phyloP scores from a whole-genome alignment of 2,888 invertebrate genomes.

The Apodemia duryi region DNA sequence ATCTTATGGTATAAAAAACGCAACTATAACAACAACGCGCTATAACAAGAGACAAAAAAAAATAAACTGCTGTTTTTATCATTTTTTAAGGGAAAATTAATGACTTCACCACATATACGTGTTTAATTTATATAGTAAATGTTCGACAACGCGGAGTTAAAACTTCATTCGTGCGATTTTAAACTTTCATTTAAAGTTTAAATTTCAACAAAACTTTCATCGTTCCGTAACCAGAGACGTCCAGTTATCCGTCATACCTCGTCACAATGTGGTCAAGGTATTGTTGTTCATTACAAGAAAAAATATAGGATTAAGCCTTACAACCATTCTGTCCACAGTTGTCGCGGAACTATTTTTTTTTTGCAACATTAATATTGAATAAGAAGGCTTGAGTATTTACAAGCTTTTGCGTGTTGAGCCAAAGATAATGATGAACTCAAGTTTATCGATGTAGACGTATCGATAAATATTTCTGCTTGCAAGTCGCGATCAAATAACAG shows the following conservation, averaged over 20 bases:
- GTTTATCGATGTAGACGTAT: constrained; percentile 32
- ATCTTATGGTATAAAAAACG: too few species aligned
- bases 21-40: too few species aligned
- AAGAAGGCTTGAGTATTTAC: constrained; percentile 53
- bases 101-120: too few species aligned
- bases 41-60: too few species aligned
- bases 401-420: constrained; percentile 5
- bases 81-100: too few species aligned
- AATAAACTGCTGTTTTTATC: too few species aligned
- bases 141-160: too few species aligned
- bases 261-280: constrained; percentile 66
- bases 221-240: constrained; percentile 23
- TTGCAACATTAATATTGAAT: constrained; percentile 62
- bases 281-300: constrained; percentile 49
- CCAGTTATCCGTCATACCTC: constrained; percentile 36
- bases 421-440: constrained; percentile 32
- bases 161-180: too few species aligned
- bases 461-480: constrained; percentile 15
- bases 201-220: constrained; percentile 35
- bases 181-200: too few species aligned
- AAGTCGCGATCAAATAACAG: too few species aligned
- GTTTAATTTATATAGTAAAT: too few species aligned
- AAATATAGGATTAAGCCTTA: constrained; percentile 62
- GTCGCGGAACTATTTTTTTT: constrained; percentile 51
- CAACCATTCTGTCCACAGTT: constrained; percentile 52